Evolutionary conservation across 2,888 invertebrate genomes (phyloP), one percentile per base, ranked within the genome.

Genomic region (Physocephala rufipes): DNA sequence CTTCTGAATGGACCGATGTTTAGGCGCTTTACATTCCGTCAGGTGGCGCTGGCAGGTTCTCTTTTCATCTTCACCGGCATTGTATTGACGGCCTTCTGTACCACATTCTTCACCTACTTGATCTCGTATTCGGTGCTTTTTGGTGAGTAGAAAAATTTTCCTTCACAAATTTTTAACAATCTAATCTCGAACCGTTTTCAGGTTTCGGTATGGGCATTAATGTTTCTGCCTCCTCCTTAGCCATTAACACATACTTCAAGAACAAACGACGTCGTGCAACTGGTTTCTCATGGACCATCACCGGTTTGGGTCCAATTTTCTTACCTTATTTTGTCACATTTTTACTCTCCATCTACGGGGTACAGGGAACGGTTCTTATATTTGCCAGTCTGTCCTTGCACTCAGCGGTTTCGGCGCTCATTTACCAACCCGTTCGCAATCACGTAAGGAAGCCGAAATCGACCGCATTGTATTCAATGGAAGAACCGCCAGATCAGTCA

Each of bases 241-340:
- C 92, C 28, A 83, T 93, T 74, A 93, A 93, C 79, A 92, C 92
- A 1, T 93, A 92, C 81, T 93, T 93, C 87, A 91, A 90, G 80
- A 87, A 90, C 69, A 89, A 90, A 81, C 87, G 93, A 79, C 87
- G 92, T 80, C 86, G 91, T 62, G 93, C 93, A 1, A 90, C 92
- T 0, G 91, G 93, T 21, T 86, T 92, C 70, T 90, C 91, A 69
- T 92, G 92, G 91, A 91, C 92, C 0, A 89, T 90, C 2, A 92
- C 92, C 1, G 93, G 91, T 0, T 82, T 93, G 45, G 93, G 93
- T 0, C 92, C 93, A 2, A 91, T 93, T 43, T 80, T 92, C 72
- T 89, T 92, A 89, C 93, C 93, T 2, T 89, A 92, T 78, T 86
- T 93, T 67, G 91, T 93, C 59, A 92, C 91, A 13, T 85, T 86